phyloP scores from a whole-genome alignment of 2,888 invertebrate species.

The Sialis lutaria region DNA sequence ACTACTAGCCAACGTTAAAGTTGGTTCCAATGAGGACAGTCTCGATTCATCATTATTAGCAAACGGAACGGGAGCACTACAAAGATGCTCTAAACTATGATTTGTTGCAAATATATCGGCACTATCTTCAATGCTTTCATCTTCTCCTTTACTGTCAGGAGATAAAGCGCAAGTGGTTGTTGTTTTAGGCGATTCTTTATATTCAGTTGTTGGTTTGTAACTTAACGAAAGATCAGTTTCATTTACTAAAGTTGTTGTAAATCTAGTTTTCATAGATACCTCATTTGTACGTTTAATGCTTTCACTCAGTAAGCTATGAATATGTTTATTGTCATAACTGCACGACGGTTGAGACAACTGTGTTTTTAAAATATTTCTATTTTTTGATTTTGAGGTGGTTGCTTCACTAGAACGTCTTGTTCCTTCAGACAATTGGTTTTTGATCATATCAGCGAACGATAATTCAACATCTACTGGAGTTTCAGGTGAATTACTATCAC shows the following conservation, averaged over 20 bases:
- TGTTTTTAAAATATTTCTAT: constrained; percentile 9
- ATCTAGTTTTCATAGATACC: constrained; percentile 17
- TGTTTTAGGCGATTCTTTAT: background rate
- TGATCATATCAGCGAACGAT: too few species aligned
- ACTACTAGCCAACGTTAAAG: constrained; percentile 4
- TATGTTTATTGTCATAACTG: background rate
- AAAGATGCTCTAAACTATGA: background rate
- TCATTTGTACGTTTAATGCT: constrained; percentile 5
- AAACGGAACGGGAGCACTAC: background rate
- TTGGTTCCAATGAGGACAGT: background rate
- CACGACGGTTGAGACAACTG: background rate
- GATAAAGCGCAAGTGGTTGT: background rate
- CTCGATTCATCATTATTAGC: background rate
- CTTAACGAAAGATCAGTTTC: constrained; percentile 15
- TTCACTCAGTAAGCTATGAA: background rate
- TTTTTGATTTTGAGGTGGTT: constrained; percentile 7
- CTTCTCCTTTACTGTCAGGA: background rate
- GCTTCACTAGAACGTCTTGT: background rate
- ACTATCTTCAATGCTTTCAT: constrained; percentile 1
- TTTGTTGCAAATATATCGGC: constrained; percentile 4
- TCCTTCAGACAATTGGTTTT: background rate
- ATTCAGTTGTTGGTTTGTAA: background rate
- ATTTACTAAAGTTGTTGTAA: constrained; percentile 23
- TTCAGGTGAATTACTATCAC: constrained; percentile 7
- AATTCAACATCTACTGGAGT: too few species aligned